Evolutionary conservation across 1,140 invertebrate species (phyloP).

Genomic region (Cyclargus thomasi): DNA sequence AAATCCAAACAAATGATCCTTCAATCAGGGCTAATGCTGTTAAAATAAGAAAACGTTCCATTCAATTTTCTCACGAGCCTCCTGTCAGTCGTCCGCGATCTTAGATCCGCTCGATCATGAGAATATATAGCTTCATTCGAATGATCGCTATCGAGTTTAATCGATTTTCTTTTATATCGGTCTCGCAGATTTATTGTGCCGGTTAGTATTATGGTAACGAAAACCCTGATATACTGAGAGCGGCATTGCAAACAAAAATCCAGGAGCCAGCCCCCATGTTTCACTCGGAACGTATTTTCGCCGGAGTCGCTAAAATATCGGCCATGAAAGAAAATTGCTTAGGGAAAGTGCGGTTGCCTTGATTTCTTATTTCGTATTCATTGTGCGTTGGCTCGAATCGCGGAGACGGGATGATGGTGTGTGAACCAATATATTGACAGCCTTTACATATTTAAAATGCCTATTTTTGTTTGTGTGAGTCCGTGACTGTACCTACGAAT

Average conservation of each 20-base stretch:
- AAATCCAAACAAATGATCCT: slow-evolving; percentile 47
- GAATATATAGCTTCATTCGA: slow-evolving; percentile 73
- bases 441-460: slow-evolving; percentile 11
- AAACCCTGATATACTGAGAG: slow-evolving; percentile 63
- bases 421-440: slow-evolving; percentile 20
- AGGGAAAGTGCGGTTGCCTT: slow-evolving; percentile 59
- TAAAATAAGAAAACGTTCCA: slow-evolving; percentile 53
- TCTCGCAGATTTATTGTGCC: slow-evolving; percentile 70
- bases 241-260: slow-evolving; percentile 68
- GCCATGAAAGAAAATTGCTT: slow-evolving; percentile 65
- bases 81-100: slow-evolving; percentile 63
- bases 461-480: not conserved
- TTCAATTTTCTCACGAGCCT: slow-evolving; percentile 68
- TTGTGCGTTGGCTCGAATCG: slow-evolving; percentile 62
- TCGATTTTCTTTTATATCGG: slow-evolving; percentile 74
- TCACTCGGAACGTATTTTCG: slow-evolving; percentile 40
- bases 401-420: slow-evolving; percentile 35
- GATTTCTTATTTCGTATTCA: slow-evolving; percentile 71
- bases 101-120: slow-evolving; percentile 70
- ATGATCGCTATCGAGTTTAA: slow-evolving; percentile 71
- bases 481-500: not conserved
- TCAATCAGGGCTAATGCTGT: slow-evolving; percentile 50
- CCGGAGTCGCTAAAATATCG: slow-evolving; percentile 53
- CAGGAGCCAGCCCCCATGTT: slow-evolving; percentile 51
- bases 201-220: slow-evolving; percentile 61